Evolutionary conservation across 2,888 invertebrate genomes (phyloP), one percentile per base, ranked within the genome.

Genomic region (Elgonia sp.): DNA sequence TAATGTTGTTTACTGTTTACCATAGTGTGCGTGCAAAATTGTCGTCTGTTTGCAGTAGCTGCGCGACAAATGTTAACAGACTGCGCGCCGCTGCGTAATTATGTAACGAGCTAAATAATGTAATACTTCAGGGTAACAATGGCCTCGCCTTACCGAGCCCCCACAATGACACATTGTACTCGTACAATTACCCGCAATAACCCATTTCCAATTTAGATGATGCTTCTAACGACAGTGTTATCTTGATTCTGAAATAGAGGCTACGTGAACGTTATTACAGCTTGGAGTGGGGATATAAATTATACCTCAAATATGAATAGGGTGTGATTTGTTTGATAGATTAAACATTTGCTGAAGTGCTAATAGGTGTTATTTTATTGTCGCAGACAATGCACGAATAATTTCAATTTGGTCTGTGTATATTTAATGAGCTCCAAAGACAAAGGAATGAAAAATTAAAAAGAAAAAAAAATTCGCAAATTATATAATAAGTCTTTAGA

Each of bases 111-210:
- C 60, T 40, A 72, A 86, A 83, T 79, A 77, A 83, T 82, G 70
- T 67, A 72, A 77, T 76, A 70, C 63, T 76, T 76, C 39, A 42
- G 73, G 67, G 53, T 79, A 86, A 86, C 73, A 67, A 79, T 50
- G 76, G 86, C 87, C 87, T 85, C 84, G 75, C 84, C 87, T 84
- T 82, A 73, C 77, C 82, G 70, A 79, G 86, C 84, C 84, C 82
- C 69, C 82, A 83, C 84, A 86, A 87, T 84, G 72, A 79, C 84
- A 89, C 76, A 82, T 82, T 82, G 82, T 76, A 29, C 67, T 46
- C 84, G 77, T 72, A 76, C 83, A 83, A 87, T 83, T 87, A 80
- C 79, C 62, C 29, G 53, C 67, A 50, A 80, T 69, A 73, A 67
- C 63, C 72, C 73, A 82, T 79, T 83, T 86, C 86, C 83, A 86